These are phyloP conservation scores for Cryptoleucopteryx plumbea DNA, from an alignment of 2,113 vertebrate genomes.

Conservation along the genomic window DNA sequence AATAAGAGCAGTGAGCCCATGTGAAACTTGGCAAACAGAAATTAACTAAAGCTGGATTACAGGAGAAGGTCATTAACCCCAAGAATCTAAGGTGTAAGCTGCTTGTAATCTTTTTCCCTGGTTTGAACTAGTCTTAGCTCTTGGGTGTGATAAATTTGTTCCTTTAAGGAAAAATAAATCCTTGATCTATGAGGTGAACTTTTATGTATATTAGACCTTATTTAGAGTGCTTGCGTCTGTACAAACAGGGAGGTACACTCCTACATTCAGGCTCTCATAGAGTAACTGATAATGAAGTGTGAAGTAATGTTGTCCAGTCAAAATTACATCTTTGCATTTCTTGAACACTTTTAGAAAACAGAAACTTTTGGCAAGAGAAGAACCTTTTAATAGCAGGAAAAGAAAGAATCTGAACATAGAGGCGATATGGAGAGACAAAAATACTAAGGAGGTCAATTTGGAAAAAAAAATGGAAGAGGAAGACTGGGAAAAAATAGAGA, in stretches of 20 bases:
- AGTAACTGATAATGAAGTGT: background rate
- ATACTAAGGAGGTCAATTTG: background rate
- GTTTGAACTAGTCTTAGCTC: conserved; percentile 22
- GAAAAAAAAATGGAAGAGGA: background rate
- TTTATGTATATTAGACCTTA: background rate
- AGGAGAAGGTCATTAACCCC: background rate
- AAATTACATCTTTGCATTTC: background rate
- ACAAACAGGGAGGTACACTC: background rate
- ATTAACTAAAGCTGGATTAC: conserved; percentile 41
- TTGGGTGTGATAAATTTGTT: background rate
- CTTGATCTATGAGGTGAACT: background rate
- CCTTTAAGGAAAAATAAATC: background rate
- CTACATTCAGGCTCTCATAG: background rate
- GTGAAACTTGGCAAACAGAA: background rate
- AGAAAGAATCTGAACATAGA: background rate
- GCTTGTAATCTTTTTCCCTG: conserved; percentile 12
- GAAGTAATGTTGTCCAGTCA: background rate
- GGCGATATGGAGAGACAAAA: background rate
- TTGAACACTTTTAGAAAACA: background rate
- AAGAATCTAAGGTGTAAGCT: conserved; percentile 11
- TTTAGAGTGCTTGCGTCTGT: background rate
- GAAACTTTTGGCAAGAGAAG: background rate
- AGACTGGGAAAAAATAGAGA: background rate
- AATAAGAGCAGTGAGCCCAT: background rate
- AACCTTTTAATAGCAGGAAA: background rate